Base-by-base conservation (phyloP, 1,140 invertebrate species). In the Telenomus remus region DNA sequence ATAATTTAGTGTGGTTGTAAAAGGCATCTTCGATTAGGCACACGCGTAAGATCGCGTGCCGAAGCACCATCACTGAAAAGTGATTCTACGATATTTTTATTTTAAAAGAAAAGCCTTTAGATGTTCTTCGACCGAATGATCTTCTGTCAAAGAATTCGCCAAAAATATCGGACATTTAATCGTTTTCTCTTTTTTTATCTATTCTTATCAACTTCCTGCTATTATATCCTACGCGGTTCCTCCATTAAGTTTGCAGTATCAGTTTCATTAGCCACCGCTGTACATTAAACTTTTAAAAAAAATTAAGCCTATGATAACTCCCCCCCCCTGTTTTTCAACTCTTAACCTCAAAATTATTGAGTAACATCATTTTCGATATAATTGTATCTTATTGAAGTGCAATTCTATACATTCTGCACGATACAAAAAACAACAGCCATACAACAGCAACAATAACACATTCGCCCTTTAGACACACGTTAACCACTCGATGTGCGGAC, bases 41-140 rank as follows among this genome's bases (percentile, higher is more conserved):
- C 81, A 79, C 82, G 84, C 82, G 86, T 85, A 86, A 86, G 85
- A 87, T 76, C 84, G 85, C 81, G 78, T 82, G 75, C 80, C 80
- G 80, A 83, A 75, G 48, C n/a, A 50, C 9, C 8, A 9, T 39
- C 9, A 11, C n/a, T n/a, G n/a, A n/a, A n/a, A 9, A 39, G 9
- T 39, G 19, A 27, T 3, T 27, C 19, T 27, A 27, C 19, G 19
- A 27, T 39, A 9, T 39, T n/a, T n/a, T 11, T 39, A 39, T 4
- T 39, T 39, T n/a, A n/a, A n/a, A 39, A 3, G 1, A 39, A 39
- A 39, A 39, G 1, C 19, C 19, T 3, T 27, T 27, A 6, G 19
- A 27, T 6, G 19, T 1, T 27, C 19, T 27, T 6, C 19, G 19
- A 6, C 19, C 6, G 19, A 27, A 1, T 6, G 19, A 27, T 6